These are phyloP conservation scores for Orchesellides sinensis DNA, from an alignment of 2,888 invertebrate genomes.

Conservation along the genomic window DNA sequence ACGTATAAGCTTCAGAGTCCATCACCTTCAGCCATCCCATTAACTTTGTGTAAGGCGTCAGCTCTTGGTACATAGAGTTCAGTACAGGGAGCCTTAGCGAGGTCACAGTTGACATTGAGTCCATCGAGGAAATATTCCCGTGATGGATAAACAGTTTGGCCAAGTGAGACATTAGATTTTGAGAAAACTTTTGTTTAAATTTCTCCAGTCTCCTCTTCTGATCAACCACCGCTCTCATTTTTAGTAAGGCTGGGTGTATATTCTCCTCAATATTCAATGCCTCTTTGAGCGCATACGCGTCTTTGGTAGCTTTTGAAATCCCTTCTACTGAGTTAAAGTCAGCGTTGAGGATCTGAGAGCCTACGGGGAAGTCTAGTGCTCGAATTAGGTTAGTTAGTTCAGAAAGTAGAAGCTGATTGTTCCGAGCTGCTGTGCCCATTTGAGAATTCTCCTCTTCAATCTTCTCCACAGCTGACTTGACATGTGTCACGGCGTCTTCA, in stretches of 20 bases:
- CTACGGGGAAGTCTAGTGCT: constrained; percentile 72
- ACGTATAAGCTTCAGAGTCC: constrained; percentile 89
- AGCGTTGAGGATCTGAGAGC: constrained; percentile 69
- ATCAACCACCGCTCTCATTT: constrained; percentile 87
- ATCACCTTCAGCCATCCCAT: constrained; percentile 95
- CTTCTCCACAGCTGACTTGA: constrained; percentile 91
- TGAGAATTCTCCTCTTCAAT: constrained; percentile 94
- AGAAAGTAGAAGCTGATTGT: constrained; percentile 87
- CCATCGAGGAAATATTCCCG: constrained; percentile 78
- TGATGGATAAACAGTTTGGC: constrained; percentile 97
- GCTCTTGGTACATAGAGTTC: constrained; percentile 88
- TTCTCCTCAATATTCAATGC: constrained; percentile 78
- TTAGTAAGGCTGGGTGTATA: constrained; percentile 82
- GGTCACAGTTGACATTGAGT: constrained; percentile 61
- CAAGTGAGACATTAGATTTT: constrained; percentile 90
- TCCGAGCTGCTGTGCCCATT: constrained; percentile 90
- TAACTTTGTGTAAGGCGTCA: constrained; percentile 91
- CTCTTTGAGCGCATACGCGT: constrained; percentile 71
- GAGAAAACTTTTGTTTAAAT: constrained; percentile 87
- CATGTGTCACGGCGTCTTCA: constrained; percentile 89
- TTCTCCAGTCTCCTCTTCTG: constrained; percentile 88
- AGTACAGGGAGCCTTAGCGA: constrained; percentile 87
- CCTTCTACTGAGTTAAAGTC: constrained; percentile 72
- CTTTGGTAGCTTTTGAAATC: constrained; percentile 70
- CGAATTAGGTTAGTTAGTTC: constrained; percentile 85